Evolutionary conservation across 2,113 vertebrate genomes (phyloP), one percentile per base, ranked within the genome.

Genomic region (Dipodomys merriami): DNA sequence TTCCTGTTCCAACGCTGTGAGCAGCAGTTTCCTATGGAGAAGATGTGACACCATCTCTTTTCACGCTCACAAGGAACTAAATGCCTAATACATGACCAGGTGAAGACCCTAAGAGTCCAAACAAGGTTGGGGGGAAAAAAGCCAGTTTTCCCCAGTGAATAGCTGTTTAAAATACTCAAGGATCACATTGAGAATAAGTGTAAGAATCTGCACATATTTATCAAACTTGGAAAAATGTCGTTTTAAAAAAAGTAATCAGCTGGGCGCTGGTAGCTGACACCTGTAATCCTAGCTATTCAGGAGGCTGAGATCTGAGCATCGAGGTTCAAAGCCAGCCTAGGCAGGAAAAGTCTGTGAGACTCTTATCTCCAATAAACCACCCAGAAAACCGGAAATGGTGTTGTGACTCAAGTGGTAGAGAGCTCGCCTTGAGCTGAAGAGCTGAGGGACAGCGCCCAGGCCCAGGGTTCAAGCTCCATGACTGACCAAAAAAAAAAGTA

Each of bases 91-190:
- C 74, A 33, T 29, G 11, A 49, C n/a, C 35, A 46, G 60, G 2
- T 2, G 53, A 64, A 39, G 67, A 57, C 35, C 35, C 22, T 46
- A 60, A 68, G 13, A 82, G 69, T 85, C 62, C 2, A 6, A 57
- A 25, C 13, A 89, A 19, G 6, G 44, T 84, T 67, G 92, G 15
- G 27, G n/a, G 11, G 83, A 78, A 79, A 91, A 49, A 49, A 25
- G 62, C 9, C 23, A 64, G 57, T 16, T 3, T 5, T 2, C 22
- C 13, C 9, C 67, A 67, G 33, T 53, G 18, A 30, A 88, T 4
- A 76, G 22, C 18, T 90, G 65, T 35, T 94, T 89, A 44, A 79
- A 86, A 88, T 64, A 33, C 16, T 46, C 89, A 79, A 46, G 10
- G 12, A 27, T 33, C 76, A 35, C 18, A 16, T 79, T 69, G 64